A percentile compares a stretch with the other conserved stretches of the same genome.
phyloP scores from a whole-genome alignment of 2,113 vertebrate species.

The Poeciliopsis turrubarensis region DNA sequence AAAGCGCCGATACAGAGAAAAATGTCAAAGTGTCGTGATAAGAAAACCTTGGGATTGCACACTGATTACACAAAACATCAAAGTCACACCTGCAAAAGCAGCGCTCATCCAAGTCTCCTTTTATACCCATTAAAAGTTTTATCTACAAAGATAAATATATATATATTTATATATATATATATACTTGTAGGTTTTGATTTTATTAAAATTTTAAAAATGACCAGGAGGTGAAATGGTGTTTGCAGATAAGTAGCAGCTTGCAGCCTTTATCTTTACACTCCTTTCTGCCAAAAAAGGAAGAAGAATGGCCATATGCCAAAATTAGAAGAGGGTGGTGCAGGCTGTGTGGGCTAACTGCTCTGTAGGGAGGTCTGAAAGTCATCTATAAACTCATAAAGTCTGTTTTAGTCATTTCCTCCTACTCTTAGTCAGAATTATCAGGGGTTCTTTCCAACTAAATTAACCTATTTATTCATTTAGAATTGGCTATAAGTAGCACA shows the following conservation, averaged over 20 bases:
- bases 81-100: neutral
- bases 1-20: no score
- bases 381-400: slow-evolving; percentile 9
- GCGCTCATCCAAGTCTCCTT: neutral
- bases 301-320: slow-evolving; percentile 36
- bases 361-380: slow-evolving; percentile 14
- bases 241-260: slow-evolving; percentile 24
- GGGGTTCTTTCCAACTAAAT: neutral
- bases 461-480: neutral
- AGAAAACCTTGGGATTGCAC: neutral
- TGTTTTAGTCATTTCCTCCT: slow-evolving; percentile 23
- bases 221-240: neutral
- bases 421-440: slow-evolving; percentile 2
- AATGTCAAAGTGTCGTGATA: no score
- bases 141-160: neutral
- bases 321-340: slow-evolving; percentile 30
- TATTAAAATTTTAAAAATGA: slow-evolving; percentile 1
- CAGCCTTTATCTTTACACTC: slow-evolving; percentile 31
- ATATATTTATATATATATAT: neutral
- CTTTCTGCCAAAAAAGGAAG: slow-evolving; percentile 51
- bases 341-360: slow-evolving; percentile 9
- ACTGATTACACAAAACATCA: neutral
- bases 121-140: neutral
- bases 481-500: neutral
- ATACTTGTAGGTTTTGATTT: neutral